Evolutionary conservation across 2,888 invertebrate genomes (phyloP).

Genomic region (Synergus laeviventris): DNA sequence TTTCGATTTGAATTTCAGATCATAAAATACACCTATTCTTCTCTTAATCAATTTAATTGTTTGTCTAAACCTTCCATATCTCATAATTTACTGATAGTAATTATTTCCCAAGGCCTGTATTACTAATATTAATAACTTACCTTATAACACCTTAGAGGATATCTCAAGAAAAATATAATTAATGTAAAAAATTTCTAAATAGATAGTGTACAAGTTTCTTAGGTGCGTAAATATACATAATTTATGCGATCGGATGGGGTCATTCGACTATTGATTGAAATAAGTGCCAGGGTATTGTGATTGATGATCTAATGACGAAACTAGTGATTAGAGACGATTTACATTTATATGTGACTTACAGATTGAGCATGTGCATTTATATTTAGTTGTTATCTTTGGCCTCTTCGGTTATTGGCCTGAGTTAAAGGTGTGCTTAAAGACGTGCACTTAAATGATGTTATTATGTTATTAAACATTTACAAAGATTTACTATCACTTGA

Average conservation of each 20-base stretch:
- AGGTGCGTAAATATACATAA: neutral
- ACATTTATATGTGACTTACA: neutral
- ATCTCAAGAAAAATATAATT: neutral
- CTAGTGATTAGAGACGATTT: conserved; percentile 2
- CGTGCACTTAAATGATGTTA: conserved; percentile 4
- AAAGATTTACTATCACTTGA: neutral
- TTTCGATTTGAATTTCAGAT: neutral
- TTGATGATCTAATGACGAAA: conserved; percentile 11
- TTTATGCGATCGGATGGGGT: neutral
- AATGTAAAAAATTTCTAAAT: neutral
- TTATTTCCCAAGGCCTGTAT: neutral
- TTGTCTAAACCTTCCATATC: neutral
- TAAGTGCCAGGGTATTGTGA: neutral
- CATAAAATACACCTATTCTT: neutral
- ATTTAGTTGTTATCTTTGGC: neutral
- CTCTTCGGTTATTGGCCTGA: conserved; percentile 6
- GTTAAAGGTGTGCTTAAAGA: neutral
- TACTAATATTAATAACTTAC: neutral
- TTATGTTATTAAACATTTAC: neutral
- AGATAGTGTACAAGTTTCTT: neutral
- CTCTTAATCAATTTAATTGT: neutral
- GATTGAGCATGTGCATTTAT: neutral
- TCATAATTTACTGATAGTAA: neutral
- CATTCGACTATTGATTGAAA: neutral
- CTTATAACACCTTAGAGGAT: neutral